Evolutionary conservation across 1,140 invertebrate species (phyloP), one percentile per base, ranked within the genome.

Genomic region (Panagrolaimus sp.): DNA sequence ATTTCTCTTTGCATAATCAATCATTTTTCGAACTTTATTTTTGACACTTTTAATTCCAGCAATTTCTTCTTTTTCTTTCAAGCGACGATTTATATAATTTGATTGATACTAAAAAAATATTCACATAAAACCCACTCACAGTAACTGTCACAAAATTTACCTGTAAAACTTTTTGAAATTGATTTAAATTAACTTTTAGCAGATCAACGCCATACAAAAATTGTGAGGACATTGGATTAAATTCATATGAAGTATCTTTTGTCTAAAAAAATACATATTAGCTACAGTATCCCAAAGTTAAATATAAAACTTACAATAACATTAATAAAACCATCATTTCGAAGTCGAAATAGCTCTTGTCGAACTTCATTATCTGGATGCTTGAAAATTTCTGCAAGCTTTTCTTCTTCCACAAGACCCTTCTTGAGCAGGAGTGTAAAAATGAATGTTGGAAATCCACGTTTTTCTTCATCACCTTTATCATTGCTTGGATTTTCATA

Each of bases 191-290:
- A 27, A 57, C 51, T 57, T 57, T 57, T 14, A 57, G 51, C 0
- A 57, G 51, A 20, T 57, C 51, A 27, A 57, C 51, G n/a, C 51
- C 51, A 27, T 57, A 57, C 20, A 57, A 16, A 27, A 57, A 57
- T 8, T 57, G 51, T 20, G 51, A 57, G 8, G 9, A 25, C 51
- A 57, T 57, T 57, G 51, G 51, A 13, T 57, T 57, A 27, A 57
- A 57, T 27, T 57, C 51, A 27, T 57, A 57, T 20, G n/a, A 57
- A 27, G 51, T 11, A 27, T 57, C 51, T 57, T 57, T 57, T 3
- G 51, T 57, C 51, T 57, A 27, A n/a, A 57, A 16, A 25, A 20
- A 25, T 57, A 57, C 1, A 0, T 25, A 25, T 57, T 4, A 38
- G 31, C n/a, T 3, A n/a, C n/a, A 57, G 8, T 5, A 11, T 20